Evolutionary conservation across 2,888 invertebrate genomes (phyloP), one percentile per base, ranked within the genome.

Genomic region (Drosophila algonquin): DNA sequence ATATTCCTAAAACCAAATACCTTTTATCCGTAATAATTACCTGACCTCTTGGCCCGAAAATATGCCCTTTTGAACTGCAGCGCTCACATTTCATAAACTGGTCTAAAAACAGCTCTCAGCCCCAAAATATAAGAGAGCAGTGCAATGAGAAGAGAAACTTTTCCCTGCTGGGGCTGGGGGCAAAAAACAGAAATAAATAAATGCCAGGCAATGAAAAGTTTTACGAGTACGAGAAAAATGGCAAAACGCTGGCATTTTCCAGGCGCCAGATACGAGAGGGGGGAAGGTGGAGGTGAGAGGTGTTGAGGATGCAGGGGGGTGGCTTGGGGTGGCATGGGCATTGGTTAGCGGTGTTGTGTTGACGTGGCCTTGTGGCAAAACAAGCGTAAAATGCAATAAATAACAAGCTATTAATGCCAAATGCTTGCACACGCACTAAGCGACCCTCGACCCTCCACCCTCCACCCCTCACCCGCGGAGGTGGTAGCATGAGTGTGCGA

Each of bases 351-450:
- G 35, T 52, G 64, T 64, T 58, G 73, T 79, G 79, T 63, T 76
- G 81, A 87, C 72, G 74, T 75, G 81, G 65, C 82, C 82, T 83
- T 81, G 81, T 56, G 75, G 80, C 53, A 62, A 63, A 67, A 65
- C 65, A 61, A 72, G 67, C 78, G 60, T 65, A 62, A 68, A 78
- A 65, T 73, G 78, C 83, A 73, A 83, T 83, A 83, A 87, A 83
- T 83, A 83, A 83, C 88, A 82, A 73, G 83, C 88, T 73, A 83
- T 83, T 83, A 83, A 83, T 85, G 80, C 82, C 83, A 78, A 81
- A 77, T 86, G 77, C 45, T 48, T 72, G 78, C 88, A 78, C 67
- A 78, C 63, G 50, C 52, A 72, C 79, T 62, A 56, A 65, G 58
- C 50, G 47, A 40, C 40, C 40, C 40, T 40, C 21, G n/a, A 7